phyloP scores from a whole-genome alignment of 1,140 invertebrate genomes.

The Heterodera schachtii region DNA sequence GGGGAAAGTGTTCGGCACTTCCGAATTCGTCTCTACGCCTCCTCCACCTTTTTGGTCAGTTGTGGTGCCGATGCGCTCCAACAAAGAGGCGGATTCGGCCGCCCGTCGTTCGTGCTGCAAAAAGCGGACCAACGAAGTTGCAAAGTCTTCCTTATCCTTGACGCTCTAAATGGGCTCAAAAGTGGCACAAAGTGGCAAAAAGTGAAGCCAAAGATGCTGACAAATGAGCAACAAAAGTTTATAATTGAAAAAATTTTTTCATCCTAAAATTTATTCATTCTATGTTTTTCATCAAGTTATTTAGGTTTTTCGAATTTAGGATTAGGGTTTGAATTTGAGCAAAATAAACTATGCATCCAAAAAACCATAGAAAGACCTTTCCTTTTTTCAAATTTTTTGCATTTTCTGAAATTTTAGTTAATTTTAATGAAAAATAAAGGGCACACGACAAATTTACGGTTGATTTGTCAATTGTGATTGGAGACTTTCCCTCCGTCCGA shows the following conservation, averaged over 20 bases:
- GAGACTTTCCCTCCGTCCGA: no score
- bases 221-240: not conserved
- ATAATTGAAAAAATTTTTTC: conserved; percentile 33
- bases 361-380: no score
- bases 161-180: conserved; percentile 86
- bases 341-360: no score
- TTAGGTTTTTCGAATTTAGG: no score
- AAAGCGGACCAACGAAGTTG: conserved; percentile 82
- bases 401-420: no score
- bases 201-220: conserved; percentile 70
- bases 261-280: no score
- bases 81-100: conserved; percentile 68
- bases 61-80: conserved; percentile 82
- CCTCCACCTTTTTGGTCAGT: conserved; percentile 79
- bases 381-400: no score
- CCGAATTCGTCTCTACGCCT: conserved; percentile 84
- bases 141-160: conserved; percentile 88
- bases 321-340: no score
- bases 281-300: no score
- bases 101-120: conserved; percentile 85
- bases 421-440: no score
- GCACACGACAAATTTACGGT: no score
- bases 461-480: no score
- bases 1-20: conserved; percentile 80
- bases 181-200: conserved; percentile 81